Base-by-base conservation (phyloP, 2,113 vertebrate species). In the Peucedramus taeniatus region DNA sequence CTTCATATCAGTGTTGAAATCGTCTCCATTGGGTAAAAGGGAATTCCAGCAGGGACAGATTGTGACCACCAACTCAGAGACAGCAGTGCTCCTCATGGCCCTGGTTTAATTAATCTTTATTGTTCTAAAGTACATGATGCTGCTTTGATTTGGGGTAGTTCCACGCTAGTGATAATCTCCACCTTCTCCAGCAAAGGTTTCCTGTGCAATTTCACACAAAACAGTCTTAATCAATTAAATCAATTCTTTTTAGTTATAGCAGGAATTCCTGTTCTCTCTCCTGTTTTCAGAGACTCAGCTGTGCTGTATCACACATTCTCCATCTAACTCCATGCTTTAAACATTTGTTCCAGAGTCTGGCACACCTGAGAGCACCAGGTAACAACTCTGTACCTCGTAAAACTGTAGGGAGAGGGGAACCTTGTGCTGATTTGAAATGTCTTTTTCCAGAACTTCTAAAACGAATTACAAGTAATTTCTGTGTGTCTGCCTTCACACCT, bases 341-440 rank as follows among this genome's bases (percentile, higher is more conserved):
- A 39, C 8, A 9, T 59, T 51, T 74, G 5, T 31, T 54, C 60
- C 21, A 47, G 76, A 69, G 21, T 3, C 1, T 31, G 45, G 31
- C n/a, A 20, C 7, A 1, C 39, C 33, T 42, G 44, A 35, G 44
- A 68, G 27, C 0, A 0, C 15, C 26, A 49, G 31, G 22, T 75
- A 49, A 31, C 6, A 64, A 10, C 6, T 9, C 15, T 51, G 35
- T 31, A 26, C 18, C 50, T 79, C 1, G 0, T 12, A 60, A 65
- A 85, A 64, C 49, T 26, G 4, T 5, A 44, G 47, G 51, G 70
- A 82, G 30, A 31, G 19, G 39, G 44, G 64, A 87, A 9, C 39
- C 15, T 65, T 76, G 39, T 69, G 51, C 64, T 81, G 27, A 19
- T 94, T 63, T 53, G 26, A 70, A 74, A 76, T 27, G 12, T 8